A percentile compares a stretch with the other conserved stretches of the same genome.
phyloP scores from a whole-genome alignment of 2,113 vertebrate species.

The Tretioscincus oriximinensis region DNA sequence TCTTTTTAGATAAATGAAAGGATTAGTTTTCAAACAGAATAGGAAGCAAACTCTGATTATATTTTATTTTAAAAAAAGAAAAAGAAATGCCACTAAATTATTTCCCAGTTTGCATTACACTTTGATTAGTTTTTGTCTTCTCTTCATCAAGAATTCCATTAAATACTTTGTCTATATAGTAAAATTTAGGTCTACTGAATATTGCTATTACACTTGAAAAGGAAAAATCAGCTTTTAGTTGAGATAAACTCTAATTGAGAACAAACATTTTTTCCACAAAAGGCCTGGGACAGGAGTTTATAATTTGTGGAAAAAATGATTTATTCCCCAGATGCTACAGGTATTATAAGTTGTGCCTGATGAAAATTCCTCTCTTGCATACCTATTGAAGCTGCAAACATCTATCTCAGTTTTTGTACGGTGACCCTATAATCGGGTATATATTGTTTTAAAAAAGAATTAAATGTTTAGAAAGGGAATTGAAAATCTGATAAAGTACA shows the following conservation, averaged over 20 bases:
- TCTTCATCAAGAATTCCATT: slow-evolving; percentile 50
- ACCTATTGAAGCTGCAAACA: too few relatives aligned
- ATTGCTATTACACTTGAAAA: slow-evolving; percentile 55
- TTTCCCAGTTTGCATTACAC: slow-evolving; percentile 42
- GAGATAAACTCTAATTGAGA: slow-evolving; percentile 44
- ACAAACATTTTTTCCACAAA: background rate
- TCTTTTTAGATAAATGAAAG: slow-evolving; percentile 52
- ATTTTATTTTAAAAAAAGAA: slow-evolving; percentile 18
- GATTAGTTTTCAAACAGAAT: slow-evolving; percentile 58
- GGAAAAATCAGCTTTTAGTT: slow-evolving; percentile 42
- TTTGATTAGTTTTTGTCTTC: slow-evolving; percentile 38
- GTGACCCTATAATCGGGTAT: too few relatives aligned
- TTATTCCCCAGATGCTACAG: too few relatives aligned
- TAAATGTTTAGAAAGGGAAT: too few relatives aligned
- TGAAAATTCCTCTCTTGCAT: too few relatives aligned
- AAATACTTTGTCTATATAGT: slow-evolving; percentile 50
- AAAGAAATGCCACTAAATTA: background rate
- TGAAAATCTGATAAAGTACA: too few relatives aligned
- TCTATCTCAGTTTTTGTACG: too few relatives aligned
- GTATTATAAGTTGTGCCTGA: too few relatives aligned
- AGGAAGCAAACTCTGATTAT: slow-evolving; percentile 29
- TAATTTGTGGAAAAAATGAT: too few relatives aligned
- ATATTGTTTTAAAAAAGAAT: too few relatives aligned
- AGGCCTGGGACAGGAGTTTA: too few relatives aligned
- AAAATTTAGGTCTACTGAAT: slow-evolving; percentile 32